phyloP scores from a whole-genome alignment of 2,113 vertebrate species.

The Naja naja region DNA sequence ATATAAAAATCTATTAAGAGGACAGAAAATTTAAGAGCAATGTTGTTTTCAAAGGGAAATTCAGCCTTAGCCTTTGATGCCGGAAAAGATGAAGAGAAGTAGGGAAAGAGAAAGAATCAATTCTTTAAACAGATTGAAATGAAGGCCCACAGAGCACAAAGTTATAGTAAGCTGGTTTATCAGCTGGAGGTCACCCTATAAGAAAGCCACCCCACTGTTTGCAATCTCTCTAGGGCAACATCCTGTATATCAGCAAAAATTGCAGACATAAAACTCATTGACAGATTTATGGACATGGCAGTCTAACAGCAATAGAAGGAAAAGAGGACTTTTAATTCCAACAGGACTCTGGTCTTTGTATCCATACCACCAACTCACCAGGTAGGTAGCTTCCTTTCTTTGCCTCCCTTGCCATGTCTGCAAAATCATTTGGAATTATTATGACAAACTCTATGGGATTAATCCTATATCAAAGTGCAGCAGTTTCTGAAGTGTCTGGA shows the following conservation, averaged over 20 bases:
- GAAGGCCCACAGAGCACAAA: neutral
- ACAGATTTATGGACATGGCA: neutral
- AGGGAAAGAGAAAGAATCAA: conserved; percentile 36
- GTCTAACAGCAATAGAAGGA: neutral
- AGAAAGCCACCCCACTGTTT: conserved; percentile 4
- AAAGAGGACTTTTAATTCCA: neutral
- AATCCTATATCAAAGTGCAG: neutral
- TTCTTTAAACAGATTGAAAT: conserved; percentile 22
- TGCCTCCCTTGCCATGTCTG: neutral
- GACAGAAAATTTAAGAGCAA: conserved; percentile 57
- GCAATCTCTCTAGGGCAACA: neutral
- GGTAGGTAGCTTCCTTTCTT: neutral
- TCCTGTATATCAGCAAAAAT: neutral
- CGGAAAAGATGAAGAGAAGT: conserved; percentile 11
- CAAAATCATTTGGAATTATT: neutral
- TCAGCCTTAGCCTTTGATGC: conserved; percentile 44
- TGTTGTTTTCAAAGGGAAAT: conserved; percentile 44
- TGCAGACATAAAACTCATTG: neutral
- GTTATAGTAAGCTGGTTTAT: conserved; percentile 6
- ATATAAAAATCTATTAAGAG: conserved; percentile 59
- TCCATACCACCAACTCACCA: neutral
- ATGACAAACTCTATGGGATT: neutral
- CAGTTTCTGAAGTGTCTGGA: neutral
- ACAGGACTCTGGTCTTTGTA: neutral
- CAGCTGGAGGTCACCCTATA: conserved; percentile 9